Evolutionary conservation across 2,888 invertebrate genomes (phyloP), one percentile per base, ranked within the genome.

Genomic region (Nysson spinosus): DNA sequence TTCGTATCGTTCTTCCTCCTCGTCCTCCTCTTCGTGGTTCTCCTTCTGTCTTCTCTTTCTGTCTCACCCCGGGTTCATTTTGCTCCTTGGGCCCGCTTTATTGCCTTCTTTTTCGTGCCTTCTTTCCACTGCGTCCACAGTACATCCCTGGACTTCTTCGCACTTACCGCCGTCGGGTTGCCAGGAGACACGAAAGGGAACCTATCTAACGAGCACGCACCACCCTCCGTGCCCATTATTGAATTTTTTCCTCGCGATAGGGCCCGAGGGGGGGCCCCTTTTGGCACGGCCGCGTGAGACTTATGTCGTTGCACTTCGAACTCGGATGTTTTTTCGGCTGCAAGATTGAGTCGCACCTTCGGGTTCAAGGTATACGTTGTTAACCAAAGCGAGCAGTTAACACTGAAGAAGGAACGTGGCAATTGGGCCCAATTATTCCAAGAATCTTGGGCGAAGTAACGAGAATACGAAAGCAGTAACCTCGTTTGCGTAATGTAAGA

Each of bases 171-270:
- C 11, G 35, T n/a, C 43, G 46, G 56, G 44, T 46, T 47, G 71
- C 54, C 14, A 61, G 40, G 61, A 49, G 65, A 63, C 70, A 56
- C 60, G 58, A 60, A 43, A 47, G 52, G 35, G 55, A 54, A 56
- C 55, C 63, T 72, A 71, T 58, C 63, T 72, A 71, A 67, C 71
- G 72, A 71, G 68, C 71, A 66, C 70, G 65, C 69, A 70, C 55
- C 50, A 54, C 28, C 30, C 12, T 34, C 34, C 24, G 30, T 26
- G 24, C 11, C 28, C 19, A 24, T 19, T 24, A 24, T 2, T 24
- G 24, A n/a, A n/a, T n/a, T n/a, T n/a, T n/a, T n/a, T n/a, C n/a
- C 9, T 24, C 1, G 24, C 9, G 24, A 24, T 7, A 2, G 3
- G 9, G 1, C 1, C 1, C 6, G 24, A 19, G 9, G 42, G 14